Percentiles rank a stretch among this genome's conserved stretches.
Conservation (phyloP, 2,113 vertebrate species). For the Callocephalon fimbriatum region DNA sequence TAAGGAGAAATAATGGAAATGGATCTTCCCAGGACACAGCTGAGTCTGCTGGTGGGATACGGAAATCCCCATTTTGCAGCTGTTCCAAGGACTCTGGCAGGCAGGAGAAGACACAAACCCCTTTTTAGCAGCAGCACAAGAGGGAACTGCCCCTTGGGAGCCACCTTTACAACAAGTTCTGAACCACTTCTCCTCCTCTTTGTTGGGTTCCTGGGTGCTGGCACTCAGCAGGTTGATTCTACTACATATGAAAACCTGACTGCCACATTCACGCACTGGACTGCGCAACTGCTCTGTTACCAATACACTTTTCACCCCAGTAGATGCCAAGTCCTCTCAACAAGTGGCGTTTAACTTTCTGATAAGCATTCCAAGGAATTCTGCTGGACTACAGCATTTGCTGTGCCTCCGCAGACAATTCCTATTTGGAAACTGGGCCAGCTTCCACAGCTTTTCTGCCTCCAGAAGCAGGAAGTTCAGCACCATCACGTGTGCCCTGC, state of each 20-base stretch:
- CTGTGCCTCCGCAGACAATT: neutral
- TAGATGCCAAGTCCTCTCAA: neutral
- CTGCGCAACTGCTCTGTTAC: neutral
- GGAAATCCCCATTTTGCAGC: slow-evolving; percentile 22
- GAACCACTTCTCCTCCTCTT: neutral
- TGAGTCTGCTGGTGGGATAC: neutral
- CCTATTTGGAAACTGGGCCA: neutral
- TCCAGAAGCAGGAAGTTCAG: neutral
- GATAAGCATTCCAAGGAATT: neutral
- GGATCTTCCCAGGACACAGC: neutral
- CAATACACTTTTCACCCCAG: no score
- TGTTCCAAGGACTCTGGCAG: neutral
- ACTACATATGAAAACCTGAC: fast-evolving
- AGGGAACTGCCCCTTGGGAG: neutral
- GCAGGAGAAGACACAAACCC: neutral
- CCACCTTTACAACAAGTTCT: neutral
- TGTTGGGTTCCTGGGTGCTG: neutral
- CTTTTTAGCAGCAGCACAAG: neutral
- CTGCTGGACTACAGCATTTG: neutral
- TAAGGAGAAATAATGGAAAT: neutral
- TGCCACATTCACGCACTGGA: fast-evolving
- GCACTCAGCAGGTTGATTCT: fast-evolving
- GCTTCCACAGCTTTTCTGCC: neutral
- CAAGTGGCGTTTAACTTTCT: neutral
- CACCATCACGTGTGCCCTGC: neutral